A percentile compares a stretch with the other conserved stretches of the same genome.
Conservation (phyloP, 2,113 vertebrate genomes). For the Mormoops blainvillei region DNA sequence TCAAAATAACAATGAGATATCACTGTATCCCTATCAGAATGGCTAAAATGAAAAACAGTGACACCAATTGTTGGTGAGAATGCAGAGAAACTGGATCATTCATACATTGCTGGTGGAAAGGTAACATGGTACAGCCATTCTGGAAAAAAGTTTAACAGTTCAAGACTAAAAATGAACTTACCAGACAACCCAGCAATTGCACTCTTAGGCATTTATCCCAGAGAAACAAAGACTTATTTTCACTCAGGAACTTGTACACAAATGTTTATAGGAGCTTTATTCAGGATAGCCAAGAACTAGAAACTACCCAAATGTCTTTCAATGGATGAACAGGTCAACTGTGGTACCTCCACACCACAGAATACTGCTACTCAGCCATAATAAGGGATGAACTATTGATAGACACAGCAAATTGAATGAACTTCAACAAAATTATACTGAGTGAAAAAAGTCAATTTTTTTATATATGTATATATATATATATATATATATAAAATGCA, state of each 20-base stretch:
- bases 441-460: background rate
- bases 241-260: background rate
- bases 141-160: background rate
- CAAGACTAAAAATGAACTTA: background rate
- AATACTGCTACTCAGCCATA: background rate
- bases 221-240: background rate
- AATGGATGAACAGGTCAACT: background rate
- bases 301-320: background rate
- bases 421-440: background rate
- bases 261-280: background rate
- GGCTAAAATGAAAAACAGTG: background rate
- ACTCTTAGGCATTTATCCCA: background rate
- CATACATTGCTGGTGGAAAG: background rate
- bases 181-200: background rate
- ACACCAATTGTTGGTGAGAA: background rate
- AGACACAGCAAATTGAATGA: background rate
- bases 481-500: background rate
- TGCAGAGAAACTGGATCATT: background rate
- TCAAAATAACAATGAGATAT: background rate
- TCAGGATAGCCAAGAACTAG: background rate
- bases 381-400: background rate
- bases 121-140: background rate
- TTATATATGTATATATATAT: no score
- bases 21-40: background rate
- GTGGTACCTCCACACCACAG: background rate